phyloP scores from a whole-genome alignment of 2,797 vertebrate genomes.

The Epinephelus coioides region DNA sequence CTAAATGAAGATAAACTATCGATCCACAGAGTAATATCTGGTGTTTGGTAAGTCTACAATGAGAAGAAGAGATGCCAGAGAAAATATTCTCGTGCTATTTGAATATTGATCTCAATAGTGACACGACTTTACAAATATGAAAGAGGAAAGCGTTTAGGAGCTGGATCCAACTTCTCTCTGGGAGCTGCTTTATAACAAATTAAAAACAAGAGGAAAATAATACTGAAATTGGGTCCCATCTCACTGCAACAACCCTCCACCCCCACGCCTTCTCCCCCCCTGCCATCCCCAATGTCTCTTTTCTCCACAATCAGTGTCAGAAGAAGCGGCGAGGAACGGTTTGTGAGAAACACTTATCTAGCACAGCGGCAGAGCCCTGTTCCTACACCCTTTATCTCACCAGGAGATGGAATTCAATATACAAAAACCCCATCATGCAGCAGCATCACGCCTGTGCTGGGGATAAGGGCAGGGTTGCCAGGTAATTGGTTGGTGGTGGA shows the following conservation, averaged over 20 bases:
- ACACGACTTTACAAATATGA: slow-evolving; percentile 57
- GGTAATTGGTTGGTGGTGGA: slow-evolving; percentile 96
- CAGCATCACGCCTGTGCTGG: slow-evolving; percentile 93
- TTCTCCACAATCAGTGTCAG: slow-evolving; percentile 89
- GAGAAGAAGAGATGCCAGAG: slow-evolving; percentile 52
- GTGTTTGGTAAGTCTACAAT: slow-evolving; percentile 70
- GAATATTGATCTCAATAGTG: slow-evolving; percentile 64
- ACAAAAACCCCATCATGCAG: slow-evolving; percentile 91
- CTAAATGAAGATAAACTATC: slow-evolving; percentile 83
- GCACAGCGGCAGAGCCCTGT: slow-evolving; percentile 92
- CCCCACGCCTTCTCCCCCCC: slow-evolving; percentile 60
- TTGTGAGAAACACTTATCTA: slow-evolving; percentile 89
- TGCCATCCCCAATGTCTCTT: slow-evolving; percentile 87
- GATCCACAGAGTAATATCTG: slow-evolving; percentile 74
- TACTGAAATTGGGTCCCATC: slow-evolving; percentile 83
- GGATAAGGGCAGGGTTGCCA: slow-evolving; percentile 94
- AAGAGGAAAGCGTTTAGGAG: slow-evolving; percentile 55
- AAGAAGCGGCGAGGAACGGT: slow-evolving; percentile 84
- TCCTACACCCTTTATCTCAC: slow-evolving; percentile 93
- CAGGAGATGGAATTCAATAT: slow-evolving; percentile 95
- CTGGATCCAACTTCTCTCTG: slow-evolving; percentile 57
- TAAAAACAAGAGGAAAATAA: slow-evolving; percentile 80
- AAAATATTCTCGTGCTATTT: slow-evolving; percentile 64
- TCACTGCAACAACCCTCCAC: slow-evolving; percentile 63
- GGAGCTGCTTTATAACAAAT: slow-evolving; percentile 77